Conservation (phyloP, 2,888 invertebrate genomes). For the Cosmia trapezina region DNA sequence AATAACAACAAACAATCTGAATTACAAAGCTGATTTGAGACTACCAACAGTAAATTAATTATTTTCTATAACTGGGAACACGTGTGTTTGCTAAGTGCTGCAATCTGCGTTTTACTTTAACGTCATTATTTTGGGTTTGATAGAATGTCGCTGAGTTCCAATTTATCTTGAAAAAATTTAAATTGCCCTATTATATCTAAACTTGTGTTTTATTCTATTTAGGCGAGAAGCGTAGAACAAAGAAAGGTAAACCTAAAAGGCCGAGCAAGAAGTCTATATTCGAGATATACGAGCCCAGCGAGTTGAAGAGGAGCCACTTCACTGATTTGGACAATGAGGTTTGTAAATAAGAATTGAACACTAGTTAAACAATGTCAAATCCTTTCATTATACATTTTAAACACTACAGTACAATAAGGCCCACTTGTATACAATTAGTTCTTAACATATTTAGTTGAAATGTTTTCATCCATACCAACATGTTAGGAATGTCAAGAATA, state of each 20-base stretch:
- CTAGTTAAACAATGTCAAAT: neutral
- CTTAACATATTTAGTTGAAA: neutral
- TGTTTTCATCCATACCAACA: neutral
- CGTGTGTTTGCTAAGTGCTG: neutral
- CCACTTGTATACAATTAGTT: neutral
- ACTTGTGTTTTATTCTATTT: conserved; percentile 21
- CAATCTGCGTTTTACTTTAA: neutral
- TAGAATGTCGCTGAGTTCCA: neutral
- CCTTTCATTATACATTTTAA: neutral
- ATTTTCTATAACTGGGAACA: too few relatives aligned
- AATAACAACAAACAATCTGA: too few relatives aligned
- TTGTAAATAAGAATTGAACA: conserved; percentile 36
- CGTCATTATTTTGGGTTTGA: neutral
- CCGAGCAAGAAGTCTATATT: conserved; percentile 96
- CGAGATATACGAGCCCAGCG: conserved; percentile 99
- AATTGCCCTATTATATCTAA: neutral
- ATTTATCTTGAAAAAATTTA: neutral
- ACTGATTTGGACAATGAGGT: conserved; percentile 97
- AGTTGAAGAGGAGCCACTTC: conserved; percentile 98
- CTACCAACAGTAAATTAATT: too few relatives aligned
- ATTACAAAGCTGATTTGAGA: too few relatives aligned
- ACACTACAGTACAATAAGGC: neutral
- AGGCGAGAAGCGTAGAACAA: conserved; percentile 91
- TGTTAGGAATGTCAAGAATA: neutral
- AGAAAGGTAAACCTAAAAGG: conserved; percentile 94